A percentile compares a stretch with the other conserved stretches of the same genome.
Evolutionary conservation across 2,113 vertebrate species (phyloP).

Genomic region (Climacteris rufus): DNA sequence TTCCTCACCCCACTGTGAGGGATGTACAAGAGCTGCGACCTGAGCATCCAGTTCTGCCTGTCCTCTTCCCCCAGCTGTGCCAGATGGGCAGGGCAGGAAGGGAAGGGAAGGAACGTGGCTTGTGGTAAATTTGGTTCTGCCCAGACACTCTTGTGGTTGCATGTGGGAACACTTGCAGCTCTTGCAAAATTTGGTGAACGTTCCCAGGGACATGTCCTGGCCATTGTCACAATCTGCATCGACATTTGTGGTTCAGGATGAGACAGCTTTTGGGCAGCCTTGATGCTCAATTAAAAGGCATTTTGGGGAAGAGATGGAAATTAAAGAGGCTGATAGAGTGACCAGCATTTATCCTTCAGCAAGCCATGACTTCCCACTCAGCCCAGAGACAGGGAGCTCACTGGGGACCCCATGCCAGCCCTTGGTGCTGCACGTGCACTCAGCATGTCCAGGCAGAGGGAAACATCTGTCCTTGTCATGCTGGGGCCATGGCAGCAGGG

Average conservation of each 20-base stretch:
- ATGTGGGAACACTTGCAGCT: not conserved
- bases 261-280: not conserved
- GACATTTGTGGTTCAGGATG: not conserved
- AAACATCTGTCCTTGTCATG: fast-evolving
- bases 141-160: not conserved
- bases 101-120: not conserved
- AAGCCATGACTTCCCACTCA: not conserved
- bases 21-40: not conserved
- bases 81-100: not conserved
- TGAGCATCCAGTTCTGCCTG: fast-evolving
- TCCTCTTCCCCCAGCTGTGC: not conserved
- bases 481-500: not conserved
- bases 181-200: not conserved
- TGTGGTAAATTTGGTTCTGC: not conserved
- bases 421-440: not conserved
- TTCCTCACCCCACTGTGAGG: not conserved
- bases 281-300: not conserved
- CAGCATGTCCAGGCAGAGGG: not conserved
- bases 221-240: not conserved
- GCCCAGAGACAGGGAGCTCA: not conserved
- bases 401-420: not conserved
- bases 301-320: not conserved
- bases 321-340: not conserved
- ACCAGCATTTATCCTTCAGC: not conserved
- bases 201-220: not conserved